phyloP scores from a whole-genome alignment of 2,888 invertebrate species.

The Dicranocentrus wangi region DNA sequence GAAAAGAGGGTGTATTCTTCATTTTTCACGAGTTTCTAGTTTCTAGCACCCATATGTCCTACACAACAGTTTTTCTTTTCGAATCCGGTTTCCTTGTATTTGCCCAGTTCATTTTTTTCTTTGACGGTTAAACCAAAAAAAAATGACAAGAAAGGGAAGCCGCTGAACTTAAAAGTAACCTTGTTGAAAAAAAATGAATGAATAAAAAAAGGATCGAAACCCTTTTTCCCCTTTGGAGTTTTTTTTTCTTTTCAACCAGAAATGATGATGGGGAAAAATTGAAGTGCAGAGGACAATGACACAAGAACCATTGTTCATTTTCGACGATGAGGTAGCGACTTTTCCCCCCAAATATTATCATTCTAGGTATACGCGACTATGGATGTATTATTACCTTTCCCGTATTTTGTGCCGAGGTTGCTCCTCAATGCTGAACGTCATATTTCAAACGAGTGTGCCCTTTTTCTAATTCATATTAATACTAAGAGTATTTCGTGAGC shows the following conservation, averaged over 20 bases:
- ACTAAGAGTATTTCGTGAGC: background rate
- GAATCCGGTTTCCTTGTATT: no score
- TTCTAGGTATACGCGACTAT: background rate
- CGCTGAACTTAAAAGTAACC: conserved; percentile 26
- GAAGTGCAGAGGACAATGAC: conserved; percentile 31
- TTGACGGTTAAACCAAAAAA: background rate
- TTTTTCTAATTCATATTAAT: background rate
- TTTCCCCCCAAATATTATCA: conserved; percentile 14
- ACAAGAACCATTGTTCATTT: conserved; percentile 39
- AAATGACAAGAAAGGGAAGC: conserved; percentile 13
- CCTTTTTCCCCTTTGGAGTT: conserved; percentile 23
- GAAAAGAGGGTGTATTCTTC: no score
- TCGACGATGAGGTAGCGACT: conserved; percentile 42
- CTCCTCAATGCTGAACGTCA: no score
- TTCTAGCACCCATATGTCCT: no score
- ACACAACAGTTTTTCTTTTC: no score
- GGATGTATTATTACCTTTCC: background rate
- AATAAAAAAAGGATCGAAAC: conserved; percentile 10
- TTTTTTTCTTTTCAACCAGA: conserved; percentile 18
- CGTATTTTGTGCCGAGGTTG: background rate
- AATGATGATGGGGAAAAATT: conserved; percentile 24
- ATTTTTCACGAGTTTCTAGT: no score
- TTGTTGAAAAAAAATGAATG: conserved; percentile 8
- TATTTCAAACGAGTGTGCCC: background rate
- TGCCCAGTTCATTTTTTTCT: background rate